These are phyloP conservation scores for Amorpha juglandis DNA, from an alignment of 2,888 invertebrate species.

Conservation along the genomic window DNA sequence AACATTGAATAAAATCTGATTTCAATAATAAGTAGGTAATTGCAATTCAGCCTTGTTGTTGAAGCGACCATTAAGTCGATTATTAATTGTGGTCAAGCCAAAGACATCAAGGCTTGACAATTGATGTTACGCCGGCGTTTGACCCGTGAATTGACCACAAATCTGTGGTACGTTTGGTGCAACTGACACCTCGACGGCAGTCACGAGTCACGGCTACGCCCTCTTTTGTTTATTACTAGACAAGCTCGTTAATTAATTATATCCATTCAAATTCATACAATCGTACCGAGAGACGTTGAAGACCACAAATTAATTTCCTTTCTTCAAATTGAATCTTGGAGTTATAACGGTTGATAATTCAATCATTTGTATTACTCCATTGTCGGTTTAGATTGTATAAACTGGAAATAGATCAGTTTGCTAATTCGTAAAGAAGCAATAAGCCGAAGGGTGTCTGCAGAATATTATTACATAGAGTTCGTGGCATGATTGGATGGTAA, in stretches of 20 bases:
- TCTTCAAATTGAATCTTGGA: slow-evolving; percentile 26
- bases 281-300: slow-evolving; percentile 27
- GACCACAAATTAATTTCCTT: slow-evolving; percentile 27
- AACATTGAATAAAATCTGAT: too few relatives aligned
- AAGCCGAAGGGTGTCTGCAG: background rate
- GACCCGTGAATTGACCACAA: slow-evolving; percentile 71
- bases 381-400: slow-evolving; percentile 19
- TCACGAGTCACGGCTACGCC: slow-evolving; percentile 62
- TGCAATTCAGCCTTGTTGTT: background rate
- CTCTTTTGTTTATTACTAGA: slow-evolving; percentile 72
- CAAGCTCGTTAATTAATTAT: slow-evolving; percentile 59
- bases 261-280: slow-evolving; percentile 43
- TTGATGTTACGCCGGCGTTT: slow-evolving; percentile 54
- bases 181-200: slow-evolving; percentile 65
- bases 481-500: too few relatives aligned
- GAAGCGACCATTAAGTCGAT: slow-evolving; percentile 42
- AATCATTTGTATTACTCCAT: slow-evolving; percentile 18
- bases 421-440: slow-evolving; percentile 9
- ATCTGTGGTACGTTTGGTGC: slow-evolving; percentile 70
- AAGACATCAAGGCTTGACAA: slow-evolving; percentile 57
- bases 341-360: slow-evolving; percentile 24
- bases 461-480: too few relatives aligned
- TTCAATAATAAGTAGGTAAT: background rate
- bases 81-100: slow-evolving; percentile 60
- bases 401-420: slow-evolving; percentile 20